A percentile compares a stretch with the other conserved stretches of the same genome.
These are phyloP conservation scores for Morpho achilles DNA, from an alignment of 2,888 invertebrate genomes.

Conservation along the genomic window DNA sequence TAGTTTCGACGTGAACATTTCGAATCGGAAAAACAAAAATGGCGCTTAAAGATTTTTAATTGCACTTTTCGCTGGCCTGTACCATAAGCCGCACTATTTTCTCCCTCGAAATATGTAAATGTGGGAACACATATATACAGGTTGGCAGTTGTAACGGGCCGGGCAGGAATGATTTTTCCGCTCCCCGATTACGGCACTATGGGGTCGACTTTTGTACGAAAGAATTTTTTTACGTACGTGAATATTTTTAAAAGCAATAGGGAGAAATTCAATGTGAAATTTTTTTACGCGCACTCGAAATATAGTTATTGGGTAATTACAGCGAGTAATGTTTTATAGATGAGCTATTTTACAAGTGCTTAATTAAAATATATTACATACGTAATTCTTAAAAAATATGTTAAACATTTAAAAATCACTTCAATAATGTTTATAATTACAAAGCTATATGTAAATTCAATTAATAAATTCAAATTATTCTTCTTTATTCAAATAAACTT, in stretches of 20 bases:
- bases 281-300: slow-evolving; percentile 11
- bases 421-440: too few relatives aligned
- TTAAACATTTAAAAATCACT: too few relatives aligned
- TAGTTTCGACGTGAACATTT: background rate
- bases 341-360: too few relatives aligned
- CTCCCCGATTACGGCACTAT: slow-evolving; percentile 28
- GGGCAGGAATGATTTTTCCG: slow-evolving; percentile 39
- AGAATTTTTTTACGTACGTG: slow-evolving; percentile 28
- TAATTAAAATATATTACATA: too few relatives aligned
- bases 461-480: too few relatives aligned
- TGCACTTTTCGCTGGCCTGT: slow-evolving; percentile 14
- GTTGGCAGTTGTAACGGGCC: slow-evolving; percentile 17
- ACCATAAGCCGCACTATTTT: slow-evolving; percentile 5
- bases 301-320: slow-evolving; percentile 4
- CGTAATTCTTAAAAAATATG: too few relatives aligned
- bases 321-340: too few relatives aligned
- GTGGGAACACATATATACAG: slow-evolving; percentile 9
- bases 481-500: too few relatives aligned
- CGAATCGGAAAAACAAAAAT: slow-evolving; percentile 2
- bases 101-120: slow-evolving; percentile 15
- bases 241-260: slow-evolving; percentile 30
- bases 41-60: slow-evolving; percentile 10
- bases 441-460: too few relatives aligned
- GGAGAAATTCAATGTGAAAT: slow-evolving; percentile 14
- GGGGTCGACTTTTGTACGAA: slow-evolving; percentile 31